A percentile compares a stretch with the other conserved stretches of the same genome.
Conservation (phyloP, 2,797 vertebrate species). For the Simalia tracyae region DNA sequence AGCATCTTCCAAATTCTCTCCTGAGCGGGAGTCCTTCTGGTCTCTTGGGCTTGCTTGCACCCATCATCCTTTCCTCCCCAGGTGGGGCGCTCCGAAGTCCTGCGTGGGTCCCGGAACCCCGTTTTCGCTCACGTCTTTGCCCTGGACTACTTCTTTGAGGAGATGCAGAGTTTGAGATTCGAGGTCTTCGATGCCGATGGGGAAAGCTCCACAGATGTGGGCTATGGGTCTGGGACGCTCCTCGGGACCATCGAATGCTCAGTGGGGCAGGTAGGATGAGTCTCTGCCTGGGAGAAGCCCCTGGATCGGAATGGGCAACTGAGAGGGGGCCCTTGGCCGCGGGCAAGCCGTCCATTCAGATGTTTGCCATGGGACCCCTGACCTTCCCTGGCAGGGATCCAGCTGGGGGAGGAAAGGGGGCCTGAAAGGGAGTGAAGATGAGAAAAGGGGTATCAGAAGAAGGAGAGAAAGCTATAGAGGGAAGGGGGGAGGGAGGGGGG, state of each 20-base stretch:
- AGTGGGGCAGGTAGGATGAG: neutral
- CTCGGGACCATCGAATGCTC: constrained; percentile 58
- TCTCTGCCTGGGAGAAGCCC: no score
- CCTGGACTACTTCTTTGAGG: constrained; percentile 70
- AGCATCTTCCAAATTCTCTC: neutral
- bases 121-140: constrained; percentile 68
- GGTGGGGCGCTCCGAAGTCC: constrained; percentile 64
- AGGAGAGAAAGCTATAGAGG: no score
- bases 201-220: constrained; percentile 36
- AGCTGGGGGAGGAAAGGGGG: no score
- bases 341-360: no score
- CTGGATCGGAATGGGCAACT: no score
- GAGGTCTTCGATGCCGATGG: constrained; percentile 59
- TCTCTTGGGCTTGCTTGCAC: neutral
- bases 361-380: no score
- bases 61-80: neutral
- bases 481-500: no score
- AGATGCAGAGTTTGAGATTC: constrained; percentile 69
- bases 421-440: no score
- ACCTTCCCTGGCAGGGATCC: no score
- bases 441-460: no score
- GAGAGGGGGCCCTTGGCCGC: no score
- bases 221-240: constrained; percentile 41
- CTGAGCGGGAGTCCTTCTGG: neutral
- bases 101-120: constrained; percentile 57